Evolutionary conservation across 2,888 invertebrate species (phyloP).

Genomic region (Nemurella pictetii): DNA sequence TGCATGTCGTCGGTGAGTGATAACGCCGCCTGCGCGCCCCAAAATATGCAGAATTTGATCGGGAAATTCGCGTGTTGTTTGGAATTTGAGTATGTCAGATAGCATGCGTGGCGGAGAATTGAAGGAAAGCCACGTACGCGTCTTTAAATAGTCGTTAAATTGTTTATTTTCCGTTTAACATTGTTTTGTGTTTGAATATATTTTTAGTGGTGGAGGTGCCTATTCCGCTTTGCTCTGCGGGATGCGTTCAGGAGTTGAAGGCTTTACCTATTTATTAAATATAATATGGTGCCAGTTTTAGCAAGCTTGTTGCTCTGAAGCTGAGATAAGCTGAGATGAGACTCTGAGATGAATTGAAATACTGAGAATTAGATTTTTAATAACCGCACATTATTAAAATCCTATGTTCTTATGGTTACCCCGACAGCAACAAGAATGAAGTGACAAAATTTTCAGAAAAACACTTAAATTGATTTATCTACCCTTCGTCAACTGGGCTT

Average conservation of each 20-base stretch:
- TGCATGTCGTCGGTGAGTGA: conserved; percentile 86
- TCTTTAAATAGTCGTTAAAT: background rate
- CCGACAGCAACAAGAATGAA: no score
- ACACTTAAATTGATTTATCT: no score
- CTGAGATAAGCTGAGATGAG: background rate
- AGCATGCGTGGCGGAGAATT: background rate
- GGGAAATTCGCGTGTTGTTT: background rate
- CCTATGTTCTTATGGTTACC: no score
- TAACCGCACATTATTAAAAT: no score
- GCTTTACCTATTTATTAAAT: no score
- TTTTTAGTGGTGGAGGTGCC: background rate
- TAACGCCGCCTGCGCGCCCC: conserved; percentile 38
- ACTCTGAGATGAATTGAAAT: no score
- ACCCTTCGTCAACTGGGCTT: no score
- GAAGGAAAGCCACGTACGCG: background rate
- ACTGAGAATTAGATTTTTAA: no score
- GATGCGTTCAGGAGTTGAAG: background rate
- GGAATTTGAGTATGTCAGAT: background rate
- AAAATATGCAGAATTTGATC: background rate
- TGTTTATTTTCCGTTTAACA: background rate
- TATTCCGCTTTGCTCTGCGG: background rate
- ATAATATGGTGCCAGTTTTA: background rate
- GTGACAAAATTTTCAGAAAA: no score
- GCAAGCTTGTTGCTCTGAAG: background rate
- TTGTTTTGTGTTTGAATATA: background rate